Evolutionary conservation across 2,888 invertebrate genomes (phyloP).

Genomic region (Hyposoter didymator): DNA sequence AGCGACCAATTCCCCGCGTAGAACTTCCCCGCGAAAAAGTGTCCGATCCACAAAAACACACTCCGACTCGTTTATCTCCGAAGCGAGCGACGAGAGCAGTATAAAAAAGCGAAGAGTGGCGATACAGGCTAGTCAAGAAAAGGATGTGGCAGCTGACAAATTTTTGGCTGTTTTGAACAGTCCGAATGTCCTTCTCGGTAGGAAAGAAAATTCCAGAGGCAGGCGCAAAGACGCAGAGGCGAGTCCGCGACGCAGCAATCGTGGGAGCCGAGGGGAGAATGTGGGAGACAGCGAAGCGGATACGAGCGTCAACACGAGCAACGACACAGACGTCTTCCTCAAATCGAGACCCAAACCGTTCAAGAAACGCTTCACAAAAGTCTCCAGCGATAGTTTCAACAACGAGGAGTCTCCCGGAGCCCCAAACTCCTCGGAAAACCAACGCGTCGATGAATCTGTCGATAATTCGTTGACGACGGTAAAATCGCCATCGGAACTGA

Average conservation of each 20-base stretch:
- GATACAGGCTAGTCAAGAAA: not conserved
- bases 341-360: conserved; percentile 34
- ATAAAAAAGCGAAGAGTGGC: conserved; percentile 50
- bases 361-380: conserved; percentile 31
- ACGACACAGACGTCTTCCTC: conserved; percentile 33
- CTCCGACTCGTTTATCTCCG: conserved; percentile 29
- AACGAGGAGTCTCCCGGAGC: not conserved
- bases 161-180: conserved; percentile 44
- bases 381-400: not conserved
- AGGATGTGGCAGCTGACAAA: conserved; percentile 31
- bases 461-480: not conserved
- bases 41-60: not conserved
- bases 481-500: not conserved
- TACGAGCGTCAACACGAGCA: conserved; percentile 34
- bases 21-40: conserved; percentile 38
- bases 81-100: conserved; percentile 18
- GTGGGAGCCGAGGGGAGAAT: not conserved
- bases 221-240: not conserved
- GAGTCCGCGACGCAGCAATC: not conserved
- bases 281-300: not conserved
- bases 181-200: not conserved
- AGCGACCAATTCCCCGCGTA: not conserved
- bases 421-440: not conserved
- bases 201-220: not conserved
- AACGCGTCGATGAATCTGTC: not conserved